Percentiles rank a stretch among this genome's conserved stretches.
These are phyloP conservation scores for Exephanes ischioxanthus DNA, from an alignment of 2,888 invertebrate genomes.

Conservation along the genomic window DNA sequence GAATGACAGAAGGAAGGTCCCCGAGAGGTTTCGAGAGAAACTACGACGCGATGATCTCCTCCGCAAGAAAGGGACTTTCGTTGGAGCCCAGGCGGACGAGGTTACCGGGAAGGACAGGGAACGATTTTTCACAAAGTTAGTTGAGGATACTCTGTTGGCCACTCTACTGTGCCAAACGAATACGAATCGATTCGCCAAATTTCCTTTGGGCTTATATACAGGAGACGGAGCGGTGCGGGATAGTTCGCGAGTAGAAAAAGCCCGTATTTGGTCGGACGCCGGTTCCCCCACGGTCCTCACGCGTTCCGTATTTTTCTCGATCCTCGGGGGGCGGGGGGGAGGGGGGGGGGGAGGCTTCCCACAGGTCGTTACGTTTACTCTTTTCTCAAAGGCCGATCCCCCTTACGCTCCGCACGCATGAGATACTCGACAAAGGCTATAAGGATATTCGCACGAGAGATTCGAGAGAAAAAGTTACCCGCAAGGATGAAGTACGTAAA, in stretches of 20 bases:
- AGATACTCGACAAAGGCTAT: constrained; percentile 51
- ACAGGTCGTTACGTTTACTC: constrained; percentile 46
- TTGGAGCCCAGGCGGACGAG: constrained; percentile 63
- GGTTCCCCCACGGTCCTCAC: constrained; percentile 37
- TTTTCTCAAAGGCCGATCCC: constrained; percentile 46
- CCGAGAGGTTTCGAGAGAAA: constrained; percentile 10
- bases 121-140: constrained; percentile 78
- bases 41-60: constrained; percentile 26
- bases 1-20: not conserved
- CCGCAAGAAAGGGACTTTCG: constrained; percentile 36
- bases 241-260: constrained; percentile 62
- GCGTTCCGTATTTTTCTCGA: constrained; percentile 46
- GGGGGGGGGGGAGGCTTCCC: constrained; percentile 6
- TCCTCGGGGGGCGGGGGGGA: not conserved
- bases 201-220: constrained; percentile 40
- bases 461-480: constrained; percentile 54
- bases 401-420: constrained; percentile 52
- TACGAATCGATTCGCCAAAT: constrained; percentile 78
- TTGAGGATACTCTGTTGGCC: constrained; percentile 68
- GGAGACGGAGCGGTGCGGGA: constrained; percentile 21
- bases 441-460: constrained; percentile 29
- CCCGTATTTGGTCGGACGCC: constrained; percentile 49
- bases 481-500: constrained; percentile 49
- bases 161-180: constrained; percentile 75
- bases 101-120: constrained; percentile 63